Base-by-base conservation (phyloP, 2,888 invertebrate species). In the Arge pagana region DNA sequence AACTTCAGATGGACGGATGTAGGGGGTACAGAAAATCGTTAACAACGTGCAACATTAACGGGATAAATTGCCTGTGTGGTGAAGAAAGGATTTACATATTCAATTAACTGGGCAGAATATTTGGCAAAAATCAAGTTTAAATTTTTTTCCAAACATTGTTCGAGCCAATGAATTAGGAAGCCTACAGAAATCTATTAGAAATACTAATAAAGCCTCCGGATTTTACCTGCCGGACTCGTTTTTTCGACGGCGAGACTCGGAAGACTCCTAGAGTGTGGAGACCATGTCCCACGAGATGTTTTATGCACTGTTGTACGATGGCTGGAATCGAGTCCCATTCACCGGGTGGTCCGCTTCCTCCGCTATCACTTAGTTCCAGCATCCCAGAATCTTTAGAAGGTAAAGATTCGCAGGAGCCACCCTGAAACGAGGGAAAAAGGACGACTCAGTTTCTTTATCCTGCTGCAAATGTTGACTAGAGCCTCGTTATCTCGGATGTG, bases 221-320 rank as follows among this genome's bases (percentile, higher is more conserved):
- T n/a, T n/a, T 69, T 65, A 93, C 92, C 86, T 95, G 93, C 77
- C 94, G 83, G 33, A 94, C 91, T 72, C 95, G 82, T 74, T 94
- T 96, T 76, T 92, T 93, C 3, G 95, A 94, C 26, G 93, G 88
- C 59, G 94, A 93, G 37, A 96, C 93, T 61, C 96, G 83, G 79
- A 96, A 96, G 54, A 96, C 86, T 1, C 96, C 96, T 13, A 93
- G 82, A 33, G 91, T 92, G 66, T 87, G 85, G 36, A 96, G 81
- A 19, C 94, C 95, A 65, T 89, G 83, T 48, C 83, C 81, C 70
- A 93, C 87, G 56, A 96, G 82, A 77, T 94, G 90, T 61, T 85
- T 83, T 55, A 93, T 85, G 71, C 95, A 95, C 57, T 87, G 86
- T 52, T 82, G 82, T 30, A 95, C 86, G 59, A 96, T 82, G 21